These are phyloP conservation scores for Diphyllodes magnificus DNA, from an alignment of 2,113 vertebrate species.

Conservation along the genomic window DNA sequence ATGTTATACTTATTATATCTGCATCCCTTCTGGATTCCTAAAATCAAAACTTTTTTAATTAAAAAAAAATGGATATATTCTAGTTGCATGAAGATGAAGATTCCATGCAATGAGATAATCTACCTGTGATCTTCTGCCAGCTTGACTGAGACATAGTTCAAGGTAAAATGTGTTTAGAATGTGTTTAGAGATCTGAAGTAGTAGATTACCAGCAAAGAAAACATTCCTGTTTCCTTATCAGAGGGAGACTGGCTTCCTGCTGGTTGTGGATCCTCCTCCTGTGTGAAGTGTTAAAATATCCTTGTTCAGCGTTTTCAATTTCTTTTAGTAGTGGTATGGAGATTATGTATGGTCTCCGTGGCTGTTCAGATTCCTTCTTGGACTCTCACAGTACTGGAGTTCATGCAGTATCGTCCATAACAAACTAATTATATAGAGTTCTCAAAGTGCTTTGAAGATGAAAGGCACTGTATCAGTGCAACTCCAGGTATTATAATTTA, in stretches of 20 bases:
- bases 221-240: constrained; percentile 41
- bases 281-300: background rate
- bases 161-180: constrained; percentile 33
- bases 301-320: constrained; percentile 5
- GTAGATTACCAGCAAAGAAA: constrained; percentile 35
- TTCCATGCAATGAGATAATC: background rate
- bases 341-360: background rate
- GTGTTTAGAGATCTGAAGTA: constrained; percentile 33
- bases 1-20: background rate
- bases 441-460: constrained; percentile 51
- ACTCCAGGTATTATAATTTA: constrained; percentile 4
- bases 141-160: constrained; percentile 12
- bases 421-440: constrained; percentile 4
- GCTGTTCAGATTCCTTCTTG: background rate
- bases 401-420: background rate
- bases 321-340: background rate
- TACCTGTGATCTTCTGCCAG: constrained; percentile 56
- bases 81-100: background rate
- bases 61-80: background rate
- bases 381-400: background rate
- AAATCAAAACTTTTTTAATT: background rate
- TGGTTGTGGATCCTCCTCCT: background rate
- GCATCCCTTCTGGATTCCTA: background rate
- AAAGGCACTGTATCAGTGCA: constrained; percentile 8
- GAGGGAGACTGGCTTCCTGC: constrained; percentile 13